Conservation (phyloP, 1,140 invertebrate species). For the Lasioglossum albipes region DNA sequence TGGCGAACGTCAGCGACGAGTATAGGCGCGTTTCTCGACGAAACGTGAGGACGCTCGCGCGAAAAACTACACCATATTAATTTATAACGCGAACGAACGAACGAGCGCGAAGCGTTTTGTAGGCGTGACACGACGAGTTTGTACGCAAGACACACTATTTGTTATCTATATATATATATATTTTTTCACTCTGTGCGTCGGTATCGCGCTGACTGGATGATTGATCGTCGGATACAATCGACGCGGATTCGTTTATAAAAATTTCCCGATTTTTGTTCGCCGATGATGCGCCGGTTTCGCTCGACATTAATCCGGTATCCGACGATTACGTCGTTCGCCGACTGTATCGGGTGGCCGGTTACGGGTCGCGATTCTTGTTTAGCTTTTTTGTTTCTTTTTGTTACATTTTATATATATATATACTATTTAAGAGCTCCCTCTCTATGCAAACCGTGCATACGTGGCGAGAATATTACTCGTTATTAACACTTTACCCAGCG, state of each 20-base stretch:
- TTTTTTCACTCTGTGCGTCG: not conserved
- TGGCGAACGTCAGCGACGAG: not conserved
- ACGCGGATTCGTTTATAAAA: constrained; percentile 2
- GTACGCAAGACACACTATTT: not conserved
- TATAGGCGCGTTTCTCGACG: not conserved
- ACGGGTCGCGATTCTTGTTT: constrained; percentile 55
- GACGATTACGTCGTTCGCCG: constrained; percentile 3
- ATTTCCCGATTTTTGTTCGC: constrained; percentile 8
- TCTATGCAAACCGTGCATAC: constrained; percentile 40
- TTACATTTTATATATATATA: not conserved
- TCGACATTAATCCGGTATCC: constrained; percentile 7
- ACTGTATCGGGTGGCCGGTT: constrained; percentile 43
- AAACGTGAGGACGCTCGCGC: not conserved
- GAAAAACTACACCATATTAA: not conserved
- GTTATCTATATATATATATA: too few relatives aligned
- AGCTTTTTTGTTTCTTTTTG: not conserved
- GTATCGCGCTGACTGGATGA: constrained; percentile 32
- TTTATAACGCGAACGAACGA: not conserved
- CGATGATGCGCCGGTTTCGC: not conserved
- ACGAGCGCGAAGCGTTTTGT: not conserved
- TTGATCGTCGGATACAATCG: constrained; percentile 32
- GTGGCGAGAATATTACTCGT: not conserved
- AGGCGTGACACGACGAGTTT: constrained; percentile 14
- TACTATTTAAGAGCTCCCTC: too few relatives aligned
- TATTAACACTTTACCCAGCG: too few relatives aligned